phyloP scores from a whole-genome alignment of 2,113 vertebrate species.

The Smithornis capensis region DNA sequence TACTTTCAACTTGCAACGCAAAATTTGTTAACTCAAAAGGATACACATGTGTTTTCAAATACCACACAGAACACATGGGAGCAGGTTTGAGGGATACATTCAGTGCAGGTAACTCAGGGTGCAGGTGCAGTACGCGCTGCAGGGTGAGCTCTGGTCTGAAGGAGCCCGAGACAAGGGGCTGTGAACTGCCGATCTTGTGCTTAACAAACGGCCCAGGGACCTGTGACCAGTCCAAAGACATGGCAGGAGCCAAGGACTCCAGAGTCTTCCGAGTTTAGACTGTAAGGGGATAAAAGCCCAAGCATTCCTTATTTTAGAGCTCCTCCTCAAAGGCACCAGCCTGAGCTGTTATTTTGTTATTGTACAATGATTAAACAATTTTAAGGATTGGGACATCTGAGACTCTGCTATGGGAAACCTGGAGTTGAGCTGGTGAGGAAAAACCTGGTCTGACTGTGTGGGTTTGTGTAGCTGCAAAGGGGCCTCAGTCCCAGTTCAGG shows the following conservation, averaged over 20 bases:
- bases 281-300: accelerated
- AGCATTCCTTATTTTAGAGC: accelerated
- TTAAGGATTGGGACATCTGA: background rate
- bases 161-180: accelerated
- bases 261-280: background rate
- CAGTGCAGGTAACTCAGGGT: accelerated
- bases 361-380: background rate
- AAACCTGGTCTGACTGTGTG: background rate
- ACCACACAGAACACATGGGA: background rate
- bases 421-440: accelerated
- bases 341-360: background rate
- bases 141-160: background rate
- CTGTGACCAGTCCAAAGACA: background rate
- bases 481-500: background rate
- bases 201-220: background rate
- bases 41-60: accelerated
- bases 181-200: background rate
- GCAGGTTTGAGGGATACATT: accelerated
- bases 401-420: background rate
- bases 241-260: background rate
- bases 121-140: background rate
- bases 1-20: background rate
- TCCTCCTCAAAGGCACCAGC: accelerated
- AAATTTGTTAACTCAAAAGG: background rate
- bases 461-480: accelerated